These are phyloP conservation scores for Raja brachyura DNA, from an alignment of 2,113 vertebrate species.

Conservation along the genomic window DNA sequence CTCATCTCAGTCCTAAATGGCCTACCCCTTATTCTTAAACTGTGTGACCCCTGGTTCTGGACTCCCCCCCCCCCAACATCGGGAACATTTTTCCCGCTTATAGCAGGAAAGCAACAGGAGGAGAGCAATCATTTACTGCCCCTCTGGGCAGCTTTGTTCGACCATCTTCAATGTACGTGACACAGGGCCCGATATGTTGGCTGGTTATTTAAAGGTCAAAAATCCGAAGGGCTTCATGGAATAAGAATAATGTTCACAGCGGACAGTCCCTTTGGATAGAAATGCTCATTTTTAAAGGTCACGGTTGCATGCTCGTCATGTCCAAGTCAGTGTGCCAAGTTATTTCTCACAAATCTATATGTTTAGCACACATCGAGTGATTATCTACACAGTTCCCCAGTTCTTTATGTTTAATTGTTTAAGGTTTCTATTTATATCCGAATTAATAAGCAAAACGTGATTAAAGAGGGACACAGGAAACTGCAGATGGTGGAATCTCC, in stretches of 20 bases:
- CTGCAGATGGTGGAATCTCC: too few relatives aligned
- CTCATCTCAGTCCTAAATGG: too few relatives aligned
- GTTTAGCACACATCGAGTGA: not conserved
- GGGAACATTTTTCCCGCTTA: too few relatives aligned
- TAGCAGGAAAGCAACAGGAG: not conserved
- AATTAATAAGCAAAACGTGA: not conserved
- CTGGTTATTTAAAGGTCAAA: conserved; percentile 11
- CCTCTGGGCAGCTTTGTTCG: not conserved
- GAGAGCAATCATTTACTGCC: not conserved
- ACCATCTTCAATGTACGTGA: not conserved
- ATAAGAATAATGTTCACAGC: not conserved
- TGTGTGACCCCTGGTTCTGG: too few relatives aligned
- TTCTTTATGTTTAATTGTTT: not conserved
- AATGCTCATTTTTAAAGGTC: conserved; percentile 15
- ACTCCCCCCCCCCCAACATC: too few relatives aligned
- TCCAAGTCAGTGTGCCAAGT: not conserved
- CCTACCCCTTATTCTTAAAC: too few relatives aligned
- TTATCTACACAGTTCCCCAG: not conserved
- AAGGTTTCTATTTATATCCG: not conserved
- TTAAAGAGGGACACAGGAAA: too few relatives aligned
- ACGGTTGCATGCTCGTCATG: not conserved
- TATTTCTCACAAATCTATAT: not conserved
- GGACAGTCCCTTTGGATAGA: not conserved
- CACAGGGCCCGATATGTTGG: not conserved
- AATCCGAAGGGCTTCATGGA: conserved; percentile 15